Conservation (phyloP, 2,797 vertebrate species). For the Enteromius paludinosus region DNA sequence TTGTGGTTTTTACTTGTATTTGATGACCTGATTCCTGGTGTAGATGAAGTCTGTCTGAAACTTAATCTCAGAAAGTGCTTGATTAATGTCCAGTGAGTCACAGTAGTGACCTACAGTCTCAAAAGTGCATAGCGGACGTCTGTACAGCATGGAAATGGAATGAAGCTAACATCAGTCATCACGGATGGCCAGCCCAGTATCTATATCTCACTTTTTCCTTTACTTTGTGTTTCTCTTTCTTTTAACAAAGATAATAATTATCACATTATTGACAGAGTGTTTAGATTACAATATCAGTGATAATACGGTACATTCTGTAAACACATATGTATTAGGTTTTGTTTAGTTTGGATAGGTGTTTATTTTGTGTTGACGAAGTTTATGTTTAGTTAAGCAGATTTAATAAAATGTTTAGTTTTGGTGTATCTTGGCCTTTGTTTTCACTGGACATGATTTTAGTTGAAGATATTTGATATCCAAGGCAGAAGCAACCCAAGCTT, state of each 20-base stretch:
- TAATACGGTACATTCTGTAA: neutral
- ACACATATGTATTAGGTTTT: neutral
- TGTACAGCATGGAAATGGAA: constrained; percentile 16
- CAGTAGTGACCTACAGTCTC: constrained; percentile 29
- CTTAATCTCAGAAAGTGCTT: constrained; percentile 23
- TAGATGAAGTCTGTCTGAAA: constrained; percentile 26
- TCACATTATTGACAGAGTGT: neutral
- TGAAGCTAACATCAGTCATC: constrained; percentile 20
- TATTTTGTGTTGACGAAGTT: neutral
- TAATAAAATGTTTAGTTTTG: constrained; percentile 2
- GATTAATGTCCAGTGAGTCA: constrained; percentile 16
- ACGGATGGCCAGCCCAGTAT: neutral
- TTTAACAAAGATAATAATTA: neutral
- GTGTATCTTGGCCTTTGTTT: neutral
- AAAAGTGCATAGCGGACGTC: constrained; percentile 14
- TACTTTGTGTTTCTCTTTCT: neutral
- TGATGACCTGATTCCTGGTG: constrained; percentile 28
- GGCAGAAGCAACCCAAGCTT: neutral
- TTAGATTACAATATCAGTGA: neutral
- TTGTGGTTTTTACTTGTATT: constrained; percentile 24
- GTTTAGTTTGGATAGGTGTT: constrained; percentile 1
- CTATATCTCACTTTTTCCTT: neutral
- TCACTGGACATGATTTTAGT: neutral
- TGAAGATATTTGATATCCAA: neutral
- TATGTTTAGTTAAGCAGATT: constrained; percentile 6